Evolutionary conservation across 2,888 invertebrate genomes (phyloP).

Genomic region (Dryococelus australis): DNA sequence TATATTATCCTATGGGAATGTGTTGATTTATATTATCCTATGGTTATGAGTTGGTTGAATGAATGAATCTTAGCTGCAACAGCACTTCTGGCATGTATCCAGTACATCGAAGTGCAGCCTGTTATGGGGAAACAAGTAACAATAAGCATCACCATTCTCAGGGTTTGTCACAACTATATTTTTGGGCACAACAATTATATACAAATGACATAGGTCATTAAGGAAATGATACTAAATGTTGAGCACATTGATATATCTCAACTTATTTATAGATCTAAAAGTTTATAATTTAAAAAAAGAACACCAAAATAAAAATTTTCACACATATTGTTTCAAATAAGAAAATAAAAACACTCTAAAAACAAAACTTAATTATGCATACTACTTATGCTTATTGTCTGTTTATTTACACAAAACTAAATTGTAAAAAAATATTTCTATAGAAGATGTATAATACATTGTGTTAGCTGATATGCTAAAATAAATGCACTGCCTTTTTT

Average conservation of each 20-base stretch:
- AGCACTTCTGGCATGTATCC: too few species aligned
- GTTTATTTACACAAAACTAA: background rate
- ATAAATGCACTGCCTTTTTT: conserved; percentile 8
- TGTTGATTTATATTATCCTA: too few species aligned
- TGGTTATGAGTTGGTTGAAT: too few species aligned
- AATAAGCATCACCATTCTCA: too few species aligned
- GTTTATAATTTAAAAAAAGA: background rate
- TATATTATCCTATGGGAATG: too few species aligned
- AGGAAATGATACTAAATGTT: background rate
- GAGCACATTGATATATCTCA: background rate
- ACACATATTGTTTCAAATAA: background rate
- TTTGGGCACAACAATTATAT: background rate
- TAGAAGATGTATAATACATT: conserved; percentile 8
- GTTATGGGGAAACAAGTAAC: too few species aligned
- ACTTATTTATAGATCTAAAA: background rate
- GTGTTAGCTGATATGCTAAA: conserved; percentile 3
- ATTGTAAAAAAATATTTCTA: conserved; percentile 2
- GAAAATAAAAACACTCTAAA: background rate
- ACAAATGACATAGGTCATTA: background rate
- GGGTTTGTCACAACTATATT: too few species aligned
- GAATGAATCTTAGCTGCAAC: too few species aligned
- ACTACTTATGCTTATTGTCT: background rate
- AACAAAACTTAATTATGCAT: background rate
- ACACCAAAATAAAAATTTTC: background rate
- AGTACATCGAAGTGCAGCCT: too few species aligned